Percentiles rank a stretch among this genome's conserved stretches.
Evolutionary conservation across 2,113 vertebrate genomes (phyloP).

Genomic region (Lampris megalopsis): DNA sequence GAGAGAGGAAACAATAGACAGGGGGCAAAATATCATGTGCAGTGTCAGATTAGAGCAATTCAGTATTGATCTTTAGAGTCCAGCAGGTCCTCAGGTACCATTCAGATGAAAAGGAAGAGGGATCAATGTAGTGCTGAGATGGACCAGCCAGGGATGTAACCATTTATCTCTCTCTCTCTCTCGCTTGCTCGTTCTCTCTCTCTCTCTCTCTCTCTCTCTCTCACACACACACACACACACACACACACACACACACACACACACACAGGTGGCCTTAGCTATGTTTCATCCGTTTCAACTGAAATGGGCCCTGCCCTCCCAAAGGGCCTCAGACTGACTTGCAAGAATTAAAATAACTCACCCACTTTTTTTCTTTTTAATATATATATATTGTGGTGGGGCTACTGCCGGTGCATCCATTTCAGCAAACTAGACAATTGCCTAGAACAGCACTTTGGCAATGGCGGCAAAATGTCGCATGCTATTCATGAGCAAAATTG

Average conservation of each 20-base stretch:
- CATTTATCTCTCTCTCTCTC: conserved; percentile 16
- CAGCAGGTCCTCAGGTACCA: conserved; percentile 17
- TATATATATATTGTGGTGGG: too few relatives aligned
- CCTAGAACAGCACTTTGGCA: too few relatives aligned
- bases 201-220: background rate
- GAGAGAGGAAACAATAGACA: background rate
- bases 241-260: background rate
- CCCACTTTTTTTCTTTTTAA: too few relatives aligned
- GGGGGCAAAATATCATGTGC: background rate
- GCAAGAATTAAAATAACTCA: too few relatives aligned
- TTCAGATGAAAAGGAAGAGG: conserved; percentile 30
- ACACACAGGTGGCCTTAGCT: background rate
- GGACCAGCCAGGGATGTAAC: conserved; percentile 24
- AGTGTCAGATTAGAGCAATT: conserved; percentile 47
- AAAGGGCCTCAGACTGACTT: too few relatives aligned
- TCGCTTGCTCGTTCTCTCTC: too few relatives aligned
- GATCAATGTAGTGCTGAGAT: conserved; percentile 39
- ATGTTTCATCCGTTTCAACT: background rate
- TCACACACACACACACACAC: background rate
- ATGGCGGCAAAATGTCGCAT: too few relatives aligned
- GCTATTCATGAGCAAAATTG: too few relatives aligned
- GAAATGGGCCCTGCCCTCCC: too few relatives aligned
- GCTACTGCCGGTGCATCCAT: too few relatives aligned
- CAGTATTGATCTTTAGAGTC: conserved; percentile 32
- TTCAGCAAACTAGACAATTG: too few relatives aligned